Conservation (phyloP, 2,113 vertebrate species). For the Nettapus auritus region DNA sequence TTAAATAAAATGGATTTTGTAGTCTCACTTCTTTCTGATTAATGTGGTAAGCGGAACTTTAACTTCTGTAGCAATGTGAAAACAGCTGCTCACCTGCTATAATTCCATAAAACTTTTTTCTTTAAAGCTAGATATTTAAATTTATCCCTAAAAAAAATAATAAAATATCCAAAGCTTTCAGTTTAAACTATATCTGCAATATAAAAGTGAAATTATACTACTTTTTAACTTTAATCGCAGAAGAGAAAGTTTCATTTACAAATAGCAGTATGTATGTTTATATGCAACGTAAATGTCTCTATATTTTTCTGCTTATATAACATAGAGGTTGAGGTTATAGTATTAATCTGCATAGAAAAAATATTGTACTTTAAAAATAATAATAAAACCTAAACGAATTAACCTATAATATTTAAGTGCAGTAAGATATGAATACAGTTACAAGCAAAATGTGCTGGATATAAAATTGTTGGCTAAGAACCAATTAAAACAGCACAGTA, state of each 20-base stretch:
- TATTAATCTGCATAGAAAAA: conserved; percentile 61
- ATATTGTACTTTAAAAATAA: conserved; percentile 21
- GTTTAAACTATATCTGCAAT: conserved; percentile 72
- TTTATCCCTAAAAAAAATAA: conserved; percentile 75
- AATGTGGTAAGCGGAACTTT: conserved; percentile 68
- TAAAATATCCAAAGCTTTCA: conserved; percentile 70
- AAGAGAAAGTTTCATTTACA: conserved; percentile 72
- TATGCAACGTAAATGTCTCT: conserved; percentile 65
- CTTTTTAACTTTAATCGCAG: conserved; percentile 65
- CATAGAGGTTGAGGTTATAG: conserved; percentile 60
- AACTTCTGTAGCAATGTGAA: conserved; percentile 73
- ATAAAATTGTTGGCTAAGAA: conserved; percentile 57
- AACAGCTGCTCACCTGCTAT: conserved; percentile 68
- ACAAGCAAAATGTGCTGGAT: background rate
- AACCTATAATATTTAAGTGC: conserved; percentile 47
- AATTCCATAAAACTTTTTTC: conserved; percentile 66
- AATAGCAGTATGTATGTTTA: conserved; percentile 38
- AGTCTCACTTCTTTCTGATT: conserved; percentile 74
- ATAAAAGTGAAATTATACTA: conserved; percentile 69
- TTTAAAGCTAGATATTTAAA: conserved; percentile 68
- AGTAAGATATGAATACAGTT: background rate
- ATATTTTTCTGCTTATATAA: conserved; percentile 66
- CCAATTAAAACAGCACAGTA: conserved; percentile 73
- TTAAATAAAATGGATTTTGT: conserved; percentile 79
- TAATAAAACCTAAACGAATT: conserved; percentile 60